Evolutionary conservation across 2,888 invertebrate species (phyloP).

Genomic region (Sphaerophoria rueppellii): DNA sequence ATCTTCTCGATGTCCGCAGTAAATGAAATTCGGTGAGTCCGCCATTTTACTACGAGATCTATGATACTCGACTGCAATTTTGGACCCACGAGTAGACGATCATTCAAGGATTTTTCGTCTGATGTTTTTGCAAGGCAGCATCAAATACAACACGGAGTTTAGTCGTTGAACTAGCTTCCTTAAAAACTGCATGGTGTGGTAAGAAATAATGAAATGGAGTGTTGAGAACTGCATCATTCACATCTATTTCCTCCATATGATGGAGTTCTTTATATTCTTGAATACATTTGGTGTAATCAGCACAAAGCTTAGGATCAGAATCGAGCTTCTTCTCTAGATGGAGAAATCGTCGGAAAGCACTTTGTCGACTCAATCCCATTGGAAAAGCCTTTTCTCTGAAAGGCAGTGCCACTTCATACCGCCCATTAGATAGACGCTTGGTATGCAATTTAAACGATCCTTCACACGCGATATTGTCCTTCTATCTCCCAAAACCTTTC

Average conservation of each 20-base stretch:
- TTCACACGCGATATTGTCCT: no score
- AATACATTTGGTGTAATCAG: not conserved
- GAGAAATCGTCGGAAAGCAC: conserved; percentile 7
- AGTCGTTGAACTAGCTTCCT: conserved; percentile 51
- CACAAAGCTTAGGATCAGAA: not conserved
- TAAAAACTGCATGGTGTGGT: no score
- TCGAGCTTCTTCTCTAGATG: not conserved
- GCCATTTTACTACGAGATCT: no score
- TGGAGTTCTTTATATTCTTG: not conserved
- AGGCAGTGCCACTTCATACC: not conserved
- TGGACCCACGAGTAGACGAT: conserved; percentile 38
- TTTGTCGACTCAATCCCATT: no score
- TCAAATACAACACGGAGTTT: conserved; percentile 67
- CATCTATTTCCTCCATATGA: conserved; percentile 45
- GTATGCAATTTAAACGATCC: no score
- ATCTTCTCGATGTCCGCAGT: no score
- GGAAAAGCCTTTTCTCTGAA: not conserved
- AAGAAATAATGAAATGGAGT: no score
- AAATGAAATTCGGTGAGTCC: no score
- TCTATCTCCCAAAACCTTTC: no score
- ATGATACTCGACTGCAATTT: conserved; percentile 56
- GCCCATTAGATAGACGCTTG: no score
- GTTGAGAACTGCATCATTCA: no score
- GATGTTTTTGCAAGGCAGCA: conserved; percentile 46
- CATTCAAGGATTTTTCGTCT: conserved; percentile 62